Base-by-base conservation (phyloP, 1,140 invertebrate genomes). In the Saxidomus purpurata region DNA sequence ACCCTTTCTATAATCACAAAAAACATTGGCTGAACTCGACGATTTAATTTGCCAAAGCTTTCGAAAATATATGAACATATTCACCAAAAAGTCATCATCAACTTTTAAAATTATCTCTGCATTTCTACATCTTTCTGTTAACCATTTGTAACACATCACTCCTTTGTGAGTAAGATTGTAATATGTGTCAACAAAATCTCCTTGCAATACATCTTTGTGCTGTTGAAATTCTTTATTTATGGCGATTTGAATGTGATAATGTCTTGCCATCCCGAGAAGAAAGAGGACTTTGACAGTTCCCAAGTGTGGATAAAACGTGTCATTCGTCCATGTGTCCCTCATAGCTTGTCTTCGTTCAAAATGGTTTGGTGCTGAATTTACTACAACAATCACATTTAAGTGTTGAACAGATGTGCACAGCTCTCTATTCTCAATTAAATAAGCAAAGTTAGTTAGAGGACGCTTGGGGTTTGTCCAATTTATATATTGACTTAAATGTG, bases 81-180 rank as follows among this genome's bases (percentile, higher is more conserved):
- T 97, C 22, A 98, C 96, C 49, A 98, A 97, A 83, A 98, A 98
- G 94, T 99, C 98, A 95, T 99, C 98, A 94, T 99, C 98, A 94
- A 98, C 97, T 97, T 99, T 99, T 11, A 99, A 96, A n/a, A 98
- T 96, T 92, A 97, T 98, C 85, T 97, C 96, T 0, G 97, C 96
- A 43, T 96, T 95, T 11, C 92, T 91, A 94, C 98, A 99, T 90
- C 97, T 96, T 28, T 95, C 95, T 0, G 96, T 93, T 0, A 97
- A 97, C 98, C 98, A 99, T 92, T 97, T 96, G 43, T 98, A 94
- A 0, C 98, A 98, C 98, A 98, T 98, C 0, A 98, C 94, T 93
- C 98, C 98, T 87, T 94, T 94, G 28, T 91, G 40, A 0, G 93
- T 93, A 1, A 93, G 61, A 82, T 94, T 94, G 22, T 47, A 71